A percentile compares a stretch with the other conserved stretches of the same genome.
phyloP scores from a whole-genome alignment of 2,113 vertebrate genomes.

The Hystrix brachyura region DNA sequence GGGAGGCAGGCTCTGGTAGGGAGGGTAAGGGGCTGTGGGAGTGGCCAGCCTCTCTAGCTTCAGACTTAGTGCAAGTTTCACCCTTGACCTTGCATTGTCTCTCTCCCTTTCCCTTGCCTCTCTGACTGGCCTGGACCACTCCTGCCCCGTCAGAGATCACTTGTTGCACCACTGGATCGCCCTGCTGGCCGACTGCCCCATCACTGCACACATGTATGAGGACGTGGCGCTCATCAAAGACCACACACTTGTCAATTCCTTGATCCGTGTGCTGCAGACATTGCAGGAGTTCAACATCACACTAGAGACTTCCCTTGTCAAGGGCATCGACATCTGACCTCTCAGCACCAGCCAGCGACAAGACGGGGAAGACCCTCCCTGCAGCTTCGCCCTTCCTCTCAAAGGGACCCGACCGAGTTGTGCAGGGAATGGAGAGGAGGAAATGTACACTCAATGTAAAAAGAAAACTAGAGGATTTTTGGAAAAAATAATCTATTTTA shows the following conservation, averaged over 20 bases:
- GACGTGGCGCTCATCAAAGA: conserved; percentile 97
- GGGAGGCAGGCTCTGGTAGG: background rate
- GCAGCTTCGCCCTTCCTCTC: conserved; percentile 80
- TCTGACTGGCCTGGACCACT: background rate
- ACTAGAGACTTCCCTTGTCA: conserved; percentile 97
- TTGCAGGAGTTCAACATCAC: conserved; percentile 99
- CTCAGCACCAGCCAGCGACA: conserved; percentile 49
- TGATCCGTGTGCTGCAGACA: conserved; percentile 98
- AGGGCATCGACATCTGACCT: conserved; percentile 96
- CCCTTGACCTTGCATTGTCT: background rate
- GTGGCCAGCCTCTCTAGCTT: background rate
- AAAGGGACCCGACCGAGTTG: conserved; percentile 80
- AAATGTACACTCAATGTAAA: conserved; percentile 89
- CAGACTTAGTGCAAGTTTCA: background rate
- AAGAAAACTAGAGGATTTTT: conserved; percentile 87
- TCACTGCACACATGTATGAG: conserved; percentile 99
- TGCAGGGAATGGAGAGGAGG: conserved; percentile 86
- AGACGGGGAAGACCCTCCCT: conserved; percentile 48
- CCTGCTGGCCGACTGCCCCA: conserved; percentile 97
- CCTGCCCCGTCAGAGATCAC: conserved; percentile 92
- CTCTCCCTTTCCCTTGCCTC: conserved; percentile 37
- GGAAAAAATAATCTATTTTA: conserved; percentile 92
- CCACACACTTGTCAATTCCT: conserved; percentile 96
- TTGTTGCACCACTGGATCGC: conserved; percentile 99
- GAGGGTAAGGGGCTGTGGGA: background rate